Conservation (phyloP, 2,113 vertebrate genomes). For the Fukomys damarensis region DNA sequence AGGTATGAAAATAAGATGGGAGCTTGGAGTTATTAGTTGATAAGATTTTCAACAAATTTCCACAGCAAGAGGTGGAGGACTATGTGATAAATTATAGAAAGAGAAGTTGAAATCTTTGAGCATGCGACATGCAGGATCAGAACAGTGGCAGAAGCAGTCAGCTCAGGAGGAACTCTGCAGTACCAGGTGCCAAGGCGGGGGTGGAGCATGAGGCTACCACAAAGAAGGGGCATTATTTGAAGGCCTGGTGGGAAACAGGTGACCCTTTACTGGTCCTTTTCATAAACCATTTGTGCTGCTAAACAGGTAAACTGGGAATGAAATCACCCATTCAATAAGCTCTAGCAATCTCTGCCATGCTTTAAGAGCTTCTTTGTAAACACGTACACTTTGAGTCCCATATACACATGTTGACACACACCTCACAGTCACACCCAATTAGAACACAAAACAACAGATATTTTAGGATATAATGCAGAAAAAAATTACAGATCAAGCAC, state of each 20-base stretch:
- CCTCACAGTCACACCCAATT: neutral
- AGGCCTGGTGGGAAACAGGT: neutral
- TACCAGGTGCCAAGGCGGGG: accelerated
- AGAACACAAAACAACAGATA: neutral
- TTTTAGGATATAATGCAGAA: neutral
- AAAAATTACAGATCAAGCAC: neutral
- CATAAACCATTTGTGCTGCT: neutral
- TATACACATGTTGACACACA: neutral
- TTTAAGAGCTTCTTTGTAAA: neutral
- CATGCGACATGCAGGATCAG: neutral
- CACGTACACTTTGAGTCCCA: neutral
- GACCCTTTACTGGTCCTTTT: neutral
- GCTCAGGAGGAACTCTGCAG: neutral
- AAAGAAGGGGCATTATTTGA: neutral
- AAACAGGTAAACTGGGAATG: neutral
- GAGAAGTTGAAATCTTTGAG: neutral
- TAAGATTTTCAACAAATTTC: neutral
- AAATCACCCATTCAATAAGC: neutral
- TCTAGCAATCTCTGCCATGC: neutral
- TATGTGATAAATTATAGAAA: neutral
- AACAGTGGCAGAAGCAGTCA: neutral
- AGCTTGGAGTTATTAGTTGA: neutral
- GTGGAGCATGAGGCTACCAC: neutral
- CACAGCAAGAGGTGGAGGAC: neutral
- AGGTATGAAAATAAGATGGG: neutral